phyloP scores from a whole-genome alignment of 2,888 invertebrate species.

The Hirtodrosophila cameraria region DNA sequence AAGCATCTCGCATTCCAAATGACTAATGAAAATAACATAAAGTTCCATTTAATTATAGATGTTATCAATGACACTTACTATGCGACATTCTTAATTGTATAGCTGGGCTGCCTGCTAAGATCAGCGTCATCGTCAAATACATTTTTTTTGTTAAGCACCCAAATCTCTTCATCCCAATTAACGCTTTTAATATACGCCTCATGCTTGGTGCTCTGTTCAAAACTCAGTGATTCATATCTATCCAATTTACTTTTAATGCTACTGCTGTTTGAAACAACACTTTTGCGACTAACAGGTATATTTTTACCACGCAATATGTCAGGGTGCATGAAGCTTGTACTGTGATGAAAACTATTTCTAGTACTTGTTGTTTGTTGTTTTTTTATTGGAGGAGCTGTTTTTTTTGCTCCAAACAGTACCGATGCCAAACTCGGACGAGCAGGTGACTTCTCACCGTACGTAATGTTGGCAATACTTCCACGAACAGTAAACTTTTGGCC shows the following conservation, averaged over 20 bases:
- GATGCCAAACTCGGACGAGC: too few relatives aligned
- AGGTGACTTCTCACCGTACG: too few relatives aligned
- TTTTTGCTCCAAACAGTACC: too few relatives aligned
- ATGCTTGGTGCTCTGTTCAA: background rate
- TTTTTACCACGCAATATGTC: background rate
- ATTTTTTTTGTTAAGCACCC: background rate
- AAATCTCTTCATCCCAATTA: background rate
- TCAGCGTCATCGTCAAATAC: constrained; percentile 29
- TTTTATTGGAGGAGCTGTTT: too few relatives aligned
- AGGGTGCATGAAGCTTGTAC: too few relatives aligned
- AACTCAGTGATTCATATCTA: too few relatives aligned
- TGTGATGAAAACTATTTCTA: too few relatives aligned
- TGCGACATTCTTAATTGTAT: constrained; percentile 31
- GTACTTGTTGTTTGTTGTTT: too few relatives aligned
- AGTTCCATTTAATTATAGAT: background rate
- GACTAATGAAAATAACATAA: constrained; percentile 1
- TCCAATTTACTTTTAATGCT: background rate
- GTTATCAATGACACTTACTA: constrained; percentile 35
- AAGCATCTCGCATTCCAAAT: constrained; percentile 27
- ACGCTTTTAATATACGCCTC: background rate
- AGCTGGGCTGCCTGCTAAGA: constrained; percentile 53
- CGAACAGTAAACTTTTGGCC: background rate
- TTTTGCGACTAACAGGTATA: too few relatives aligned
- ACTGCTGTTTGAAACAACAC: background rate
- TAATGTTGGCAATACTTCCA: background rate